Base-by-base conservation (phyloP, 30 jellyfish, hydroid and myxozoan species). In the Hydractinia symbiolongicarpus region DNA sequence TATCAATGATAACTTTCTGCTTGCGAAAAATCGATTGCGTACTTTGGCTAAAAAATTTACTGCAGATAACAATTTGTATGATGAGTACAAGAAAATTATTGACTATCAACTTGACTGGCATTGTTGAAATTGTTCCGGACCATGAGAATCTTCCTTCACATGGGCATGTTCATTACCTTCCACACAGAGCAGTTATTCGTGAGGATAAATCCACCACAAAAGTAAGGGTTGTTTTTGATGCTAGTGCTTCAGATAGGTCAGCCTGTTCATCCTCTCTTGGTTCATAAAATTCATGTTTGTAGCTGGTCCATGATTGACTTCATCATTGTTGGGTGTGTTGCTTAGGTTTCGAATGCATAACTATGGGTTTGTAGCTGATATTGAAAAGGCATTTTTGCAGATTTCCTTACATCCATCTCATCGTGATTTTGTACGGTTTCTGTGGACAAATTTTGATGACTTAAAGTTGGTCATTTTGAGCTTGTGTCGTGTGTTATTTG, bases 301-400 rank as follows among this genome's bases (percentile, higher is more conserved):
- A 9, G 68, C 68, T 57, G 68, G 68, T 57, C 68, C 68, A 57
- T 57, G 13, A n/a, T 57, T 57, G 10, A 57, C n/a, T n/a, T n/a
- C n/a, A n/a, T n/a, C 68, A 57, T 9, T 10, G 68, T 57, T 57
- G 10, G 10, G 68, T 62, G 73, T 62, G 73, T 5, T 62, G 30
- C 8, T 62, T 9, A 5, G 73, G 73, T 62, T 62, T 62, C 5
- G 9, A 5, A 5, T 7, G 5, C 30, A 15, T 62, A 9, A 62
- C 9, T 15, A 15, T 62, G 73, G 73, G 73, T 62, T 62, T 62
- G 73, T 62, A 15, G 73, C 73, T 15, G 73, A 62, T 9, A 62
- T 62, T 62, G 73, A 62, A 62, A 62, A 62, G 9, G 73, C 73
- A 62, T 62, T 62, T 62, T 50, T 5, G 16, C 73, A 62, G 30